Percentiles rank a stretch among this genome's conserved stretches.
phyloP scores from a whole-genome alignment of 2,113 vertebrate genomes.

The Megaptera novaeangliae region DNA sequence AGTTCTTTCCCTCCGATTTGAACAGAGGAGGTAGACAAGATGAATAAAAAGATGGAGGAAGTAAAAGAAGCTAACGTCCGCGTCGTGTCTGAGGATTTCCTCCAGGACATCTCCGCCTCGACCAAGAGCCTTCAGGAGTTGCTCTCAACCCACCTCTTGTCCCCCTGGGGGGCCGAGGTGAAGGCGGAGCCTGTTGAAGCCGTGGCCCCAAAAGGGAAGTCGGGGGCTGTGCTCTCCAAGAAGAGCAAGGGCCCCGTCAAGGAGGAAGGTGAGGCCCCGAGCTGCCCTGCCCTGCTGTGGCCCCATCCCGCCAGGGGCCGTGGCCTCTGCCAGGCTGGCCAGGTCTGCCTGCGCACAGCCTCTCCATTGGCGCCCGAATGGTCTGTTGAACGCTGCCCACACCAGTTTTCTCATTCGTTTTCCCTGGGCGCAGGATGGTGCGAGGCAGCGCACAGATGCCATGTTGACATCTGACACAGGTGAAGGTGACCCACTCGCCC shows the following conservation, averaged over 20 bases:
- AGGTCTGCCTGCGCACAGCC: accelerated
- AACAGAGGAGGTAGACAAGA: constrained; percentile 96
- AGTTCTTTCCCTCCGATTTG: neutral
- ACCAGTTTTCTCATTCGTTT: neutral
- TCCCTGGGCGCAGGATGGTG: neutral
- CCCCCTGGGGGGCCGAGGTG: constrained; percentile 93
- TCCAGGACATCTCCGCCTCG: constrained; percentile 86
- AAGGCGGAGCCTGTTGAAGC: constrained; percentile 82
- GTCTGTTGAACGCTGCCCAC: neutral
- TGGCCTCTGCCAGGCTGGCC: neutral
- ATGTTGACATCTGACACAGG: accelerated
- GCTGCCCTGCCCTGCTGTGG: neutral
- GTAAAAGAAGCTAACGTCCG: constrained; percentile 88
- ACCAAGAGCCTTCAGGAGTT: constrained; percentile 90
- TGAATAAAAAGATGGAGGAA: constrained; percentile 98
- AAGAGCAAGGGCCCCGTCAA: constrained; percentile 91
- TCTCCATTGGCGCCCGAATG: neutral
- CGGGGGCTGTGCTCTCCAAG: constrained; percentile 74
- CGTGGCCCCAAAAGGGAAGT: constrained; percentile 81
- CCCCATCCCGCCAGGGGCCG: accelerated
- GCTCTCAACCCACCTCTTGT: constrained; percentile 87
- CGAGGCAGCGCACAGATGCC: too few species aligned
- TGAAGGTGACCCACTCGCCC: neutral
- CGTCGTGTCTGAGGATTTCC: constrained; percentile 92
- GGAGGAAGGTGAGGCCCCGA: constrained; percentile 87